A percentile compares a stretch with the other conserved stretches of the same genome.
These are phyloP conservation scores for Hormiphora californensis DNA, from an alignment of 37 sponge, comb jelly and placozoan genomes.

Conservation along the genomic window DNA sequence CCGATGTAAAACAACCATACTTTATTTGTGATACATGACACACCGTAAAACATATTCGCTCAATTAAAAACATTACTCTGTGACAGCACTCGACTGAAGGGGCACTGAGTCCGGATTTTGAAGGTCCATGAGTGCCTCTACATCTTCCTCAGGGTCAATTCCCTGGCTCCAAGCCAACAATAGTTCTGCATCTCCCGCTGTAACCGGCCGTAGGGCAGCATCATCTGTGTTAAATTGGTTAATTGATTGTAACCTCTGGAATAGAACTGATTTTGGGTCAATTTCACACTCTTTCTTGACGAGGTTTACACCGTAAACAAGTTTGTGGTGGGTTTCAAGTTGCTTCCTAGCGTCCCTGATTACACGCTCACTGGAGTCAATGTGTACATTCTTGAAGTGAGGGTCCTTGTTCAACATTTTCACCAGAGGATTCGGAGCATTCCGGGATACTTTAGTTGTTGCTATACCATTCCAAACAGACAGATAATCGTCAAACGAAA, in stretches of 20 bases:
- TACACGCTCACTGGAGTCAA: constrained; percentile 35
- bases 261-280: constrained; percentile 37
- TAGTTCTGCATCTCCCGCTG: constrained; percentile 47
- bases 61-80: too few relatives aligned
- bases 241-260: constrained; percentile 23
- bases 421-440: constrained; percentile 23
- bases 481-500: constrained; percentile 25
- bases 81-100: constrained; percentile 20
- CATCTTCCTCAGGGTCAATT: constrained; percentile 47
- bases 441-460: constrained; percentile 12
- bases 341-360: constrained; percentile 35
- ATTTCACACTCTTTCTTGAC: constrained; percentile 25
- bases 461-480: constrained; percentile 31
- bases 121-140: constrained; percentile 43
- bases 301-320: not conserved
- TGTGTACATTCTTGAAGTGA: constrained; percentile 30
- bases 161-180: constrained; percentile 41
- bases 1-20: too few relatives aligned
- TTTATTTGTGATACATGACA: too few relatives aligned
- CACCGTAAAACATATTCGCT: too few relatives aligned
- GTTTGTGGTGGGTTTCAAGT: constrained; percentile 31
- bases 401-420: constrained; percentile 20
- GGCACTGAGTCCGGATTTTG: constrained; percentile 15
- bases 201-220: not conserved
- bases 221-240: not conserved